A percentile compares a stretch with the other conserved stretches of the same genome.
Conservation (phyloP, 2,888 invertebrate genomes). For the Philaethria dido region DNA sequence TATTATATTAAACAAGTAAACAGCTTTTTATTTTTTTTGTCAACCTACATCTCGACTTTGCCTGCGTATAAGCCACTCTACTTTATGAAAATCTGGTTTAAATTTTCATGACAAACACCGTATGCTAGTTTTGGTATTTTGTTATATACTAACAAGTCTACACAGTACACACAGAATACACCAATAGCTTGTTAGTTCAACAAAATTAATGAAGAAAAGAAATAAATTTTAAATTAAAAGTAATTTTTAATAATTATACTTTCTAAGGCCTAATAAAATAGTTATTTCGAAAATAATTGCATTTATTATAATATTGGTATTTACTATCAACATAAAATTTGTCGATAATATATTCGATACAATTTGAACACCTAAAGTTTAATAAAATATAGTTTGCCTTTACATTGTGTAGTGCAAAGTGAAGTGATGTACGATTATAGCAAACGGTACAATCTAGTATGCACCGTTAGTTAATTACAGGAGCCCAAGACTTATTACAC, state of each 20-base stretch:
- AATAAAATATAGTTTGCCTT: not conserved
- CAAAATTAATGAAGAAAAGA: too few species aligned
- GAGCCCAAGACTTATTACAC: constrained; percentile 45
- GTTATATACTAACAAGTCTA: too few species aligned
- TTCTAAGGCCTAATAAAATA: too few species aligned
- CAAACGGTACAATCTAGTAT: constrained; percentile 68
- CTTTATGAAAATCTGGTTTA: constrained; percentile 59
- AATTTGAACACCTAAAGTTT: too few species aligned
- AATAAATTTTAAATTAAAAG: too few species aligned
- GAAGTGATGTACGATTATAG: constrained; percentile 40
- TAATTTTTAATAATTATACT: too few species aligned
- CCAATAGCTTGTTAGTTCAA: too few species aligned
- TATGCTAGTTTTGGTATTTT: too few species aligned
- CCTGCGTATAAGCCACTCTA: constrained; percentile 56
- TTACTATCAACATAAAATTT: too few species aligned
- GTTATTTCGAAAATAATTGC: too few species aligned
- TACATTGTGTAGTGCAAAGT: constrained; percentile 22
- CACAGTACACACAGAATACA: too few species aligned
- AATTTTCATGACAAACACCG: constrained; percentile 31
- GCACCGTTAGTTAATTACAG: constrained; percentile 74
- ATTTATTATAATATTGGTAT: too few species aligned
- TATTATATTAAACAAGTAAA: constrained; percentile 35
- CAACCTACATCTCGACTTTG: constrained; percentile 54
- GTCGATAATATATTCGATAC: not conserved
- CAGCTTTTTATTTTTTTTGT: constrained; percentile 55